Evolutionary conservation across 2,797 vertebrate species (phyloP).

Genomic region (Gallinago nigripennis): DNA sequence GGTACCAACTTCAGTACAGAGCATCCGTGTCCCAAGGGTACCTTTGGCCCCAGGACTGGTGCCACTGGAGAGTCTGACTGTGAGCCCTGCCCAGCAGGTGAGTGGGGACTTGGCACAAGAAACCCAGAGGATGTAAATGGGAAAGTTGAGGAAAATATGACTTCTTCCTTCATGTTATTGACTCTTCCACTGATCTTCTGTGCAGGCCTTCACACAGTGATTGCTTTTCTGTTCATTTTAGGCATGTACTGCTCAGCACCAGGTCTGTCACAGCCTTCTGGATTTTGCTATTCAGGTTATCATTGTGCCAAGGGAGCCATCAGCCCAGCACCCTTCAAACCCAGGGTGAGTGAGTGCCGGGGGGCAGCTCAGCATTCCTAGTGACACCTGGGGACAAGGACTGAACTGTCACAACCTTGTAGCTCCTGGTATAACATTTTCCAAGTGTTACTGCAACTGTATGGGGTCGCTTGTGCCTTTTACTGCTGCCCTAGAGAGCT

Average conservation of each 20-base stretch:
- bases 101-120: not conserved
- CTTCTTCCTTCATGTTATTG: fast-evolving
- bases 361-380: not conserved
- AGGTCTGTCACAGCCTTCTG: slow-evolving; percentile 83
- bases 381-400: not conserved
- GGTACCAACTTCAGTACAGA: slow-evolving; percentile 75
- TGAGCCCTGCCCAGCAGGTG: slow-evolving; percentile 84
- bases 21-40: slow-evolving; percentile 83
- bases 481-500: not conserved
- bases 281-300: slow-evolving; percentile 85
- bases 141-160: not conserved
- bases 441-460: not conserved
- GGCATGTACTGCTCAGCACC: slow-evolving; percentile 87
- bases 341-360: slow-evolving; percentile 75
- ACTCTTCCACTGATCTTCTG: not conserved
- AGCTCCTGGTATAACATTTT: not conserved
- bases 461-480: not conserved
- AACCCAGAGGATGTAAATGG: not conserved
- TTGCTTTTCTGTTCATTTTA: slow-evolving; percentile 34
- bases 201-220: not conserved
- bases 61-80: slow-evolving; percentile 76
- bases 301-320: slow-evolving; percentile 85
- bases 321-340: slow-evolving; percentile 80
- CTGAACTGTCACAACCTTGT: not conserved
- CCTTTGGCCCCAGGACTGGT: slow-evolving; percentile 78